These are phyloP conservation scores for Plagiodera versicolora DNA, from an alignment of 2,888 invertebrate species.

Conservation along the genomic window DNA sequence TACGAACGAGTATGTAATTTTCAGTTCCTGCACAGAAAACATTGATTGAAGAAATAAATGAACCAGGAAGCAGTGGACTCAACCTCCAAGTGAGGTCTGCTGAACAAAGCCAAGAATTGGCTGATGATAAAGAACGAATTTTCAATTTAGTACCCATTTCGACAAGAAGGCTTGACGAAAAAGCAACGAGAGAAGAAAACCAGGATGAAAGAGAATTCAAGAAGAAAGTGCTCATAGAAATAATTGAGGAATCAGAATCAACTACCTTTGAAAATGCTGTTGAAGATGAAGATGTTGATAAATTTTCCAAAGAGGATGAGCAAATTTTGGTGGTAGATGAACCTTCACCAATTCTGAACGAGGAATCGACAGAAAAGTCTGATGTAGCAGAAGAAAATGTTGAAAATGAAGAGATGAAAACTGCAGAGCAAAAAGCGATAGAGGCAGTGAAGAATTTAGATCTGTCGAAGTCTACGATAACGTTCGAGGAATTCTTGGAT, in stretches of 20 bases:
- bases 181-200: slow-evolving; percentile 14
- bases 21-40: slow-evolving; percentile 13
- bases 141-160: not conserved
- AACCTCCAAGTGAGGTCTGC: not conserved
- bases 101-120: not conserved
- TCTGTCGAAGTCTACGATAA: no score
- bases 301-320: no score
- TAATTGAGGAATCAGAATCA: slow-evolving; percentile 15
- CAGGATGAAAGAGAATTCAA: slow-evolving; percentile 11
- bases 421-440: no score
- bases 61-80: slow-evolving; percentile 6
- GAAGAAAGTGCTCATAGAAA: slow-evolving; percentile 19
- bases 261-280: not conserved
- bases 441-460: no score
- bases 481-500: no score
- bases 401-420: no score
- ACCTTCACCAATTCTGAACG: no score
- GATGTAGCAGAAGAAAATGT: no score
- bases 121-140: not conserved
- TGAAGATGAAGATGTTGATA: not conserved
- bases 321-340: no score
- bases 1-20: no score
- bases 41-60: slow-evolving; percentile 11
- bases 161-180: not conserved
- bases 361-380: no score